These are phyloP conservation scores for Lepeophtheirus salmonis DNA, from an alignment of 1,140 invertebrate species.

Conservation along the genomic window DNA sequence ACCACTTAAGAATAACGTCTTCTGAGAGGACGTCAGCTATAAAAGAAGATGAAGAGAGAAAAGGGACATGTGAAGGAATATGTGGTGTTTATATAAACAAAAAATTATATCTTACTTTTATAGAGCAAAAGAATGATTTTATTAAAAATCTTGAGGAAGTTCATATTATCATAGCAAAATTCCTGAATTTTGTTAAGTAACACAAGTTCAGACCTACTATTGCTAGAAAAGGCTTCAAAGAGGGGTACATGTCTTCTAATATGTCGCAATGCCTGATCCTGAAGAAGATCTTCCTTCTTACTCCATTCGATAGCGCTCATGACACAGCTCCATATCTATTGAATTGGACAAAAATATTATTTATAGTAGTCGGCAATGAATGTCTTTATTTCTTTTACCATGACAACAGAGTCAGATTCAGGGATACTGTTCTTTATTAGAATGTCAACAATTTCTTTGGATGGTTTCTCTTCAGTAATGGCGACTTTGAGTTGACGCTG, in stretches of 20 bases:
- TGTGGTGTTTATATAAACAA: not conserved
- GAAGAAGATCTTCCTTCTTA: constrained; percentile 88
- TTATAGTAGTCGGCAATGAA: not conserved
- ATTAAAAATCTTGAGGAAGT: constrained; percentile 93
- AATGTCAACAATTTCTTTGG: constrained; percentile 58
- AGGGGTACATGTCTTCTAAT: constrained; percentile 47
- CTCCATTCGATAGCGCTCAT: constrained; percentile 93
- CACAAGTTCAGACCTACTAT: constrained; percentile 58
- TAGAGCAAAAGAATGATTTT: constrained; percentile 91
- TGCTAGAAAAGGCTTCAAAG: constrained; percentile 58
- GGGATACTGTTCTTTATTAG: constrained; percentile 59
- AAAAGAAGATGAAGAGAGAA: constrained; percentile 24
- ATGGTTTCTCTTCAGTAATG: constrained; percentile 55
- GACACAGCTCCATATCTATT: constrained; percentile 62
- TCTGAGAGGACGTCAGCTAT: constrained; percentile 64
- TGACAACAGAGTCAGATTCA: constrained; percentile 63
- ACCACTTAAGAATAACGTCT: constrained; percentile 81
- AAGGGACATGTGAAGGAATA: not conserved
- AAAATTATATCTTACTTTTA: constrained; percentile 47
- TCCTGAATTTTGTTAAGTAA: constrained; percentile 80
- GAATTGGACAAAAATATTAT: not conserved
- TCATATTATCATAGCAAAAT: constrained; percentile 96
- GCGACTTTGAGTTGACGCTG: constrained; percentile 54
- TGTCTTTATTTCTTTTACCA: constrained; percentile 19
- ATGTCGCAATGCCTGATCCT: constrained; percentile 28